Evolutionary conservation across 2,113 vertebrate species (phyloP).

Genomic region (Vulpes ferrilata): DNA sequence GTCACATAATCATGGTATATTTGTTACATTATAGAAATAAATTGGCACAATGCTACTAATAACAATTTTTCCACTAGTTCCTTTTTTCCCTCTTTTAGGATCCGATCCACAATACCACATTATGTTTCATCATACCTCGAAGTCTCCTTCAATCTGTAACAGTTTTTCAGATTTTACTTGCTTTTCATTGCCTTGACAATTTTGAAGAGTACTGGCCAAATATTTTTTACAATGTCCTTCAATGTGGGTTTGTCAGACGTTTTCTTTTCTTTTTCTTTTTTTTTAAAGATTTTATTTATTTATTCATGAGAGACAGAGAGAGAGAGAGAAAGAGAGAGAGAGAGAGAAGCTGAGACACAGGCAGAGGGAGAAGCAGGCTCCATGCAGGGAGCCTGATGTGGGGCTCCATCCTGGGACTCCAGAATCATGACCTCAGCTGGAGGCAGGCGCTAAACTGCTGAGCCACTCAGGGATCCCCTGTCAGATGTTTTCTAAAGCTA

Average conservation of each 20-base stretch:
- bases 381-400: too few relatives aligned
- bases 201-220: neutral
- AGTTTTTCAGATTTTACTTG: neutral
- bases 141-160: neutral
- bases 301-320: too few relatives aligned
- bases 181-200: neutral
- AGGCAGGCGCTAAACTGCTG: too few relatives aligned
- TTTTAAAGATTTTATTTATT: too few relatives aligned
- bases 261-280: neutral
- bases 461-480: neutral
- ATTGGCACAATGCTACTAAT: neutral
- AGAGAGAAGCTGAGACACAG: too few relatives aligned
- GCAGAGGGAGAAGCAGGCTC: too few relatives aligned
- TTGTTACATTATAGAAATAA: constrained; percentile 37
- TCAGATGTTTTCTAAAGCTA: constrained; percentile 10
- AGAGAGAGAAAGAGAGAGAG: too few relatives aligned
- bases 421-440: too few relatives aligned
- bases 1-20: neutral
- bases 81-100: neutral
- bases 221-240: constrained; percentile 2
- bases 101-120: neutral
- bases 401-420: too few relatives aligned
- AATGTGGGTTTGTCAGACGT: neutral
- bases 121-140: neutral
- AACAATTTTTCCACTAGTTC: neutral